A percentile compares a stretch with the other conserved stretches of the same genome.
phyloP scores from a whole-genome alignment of 2,113 vertebrate genomes.

The Eulacestoma nigropectus region DNA sequence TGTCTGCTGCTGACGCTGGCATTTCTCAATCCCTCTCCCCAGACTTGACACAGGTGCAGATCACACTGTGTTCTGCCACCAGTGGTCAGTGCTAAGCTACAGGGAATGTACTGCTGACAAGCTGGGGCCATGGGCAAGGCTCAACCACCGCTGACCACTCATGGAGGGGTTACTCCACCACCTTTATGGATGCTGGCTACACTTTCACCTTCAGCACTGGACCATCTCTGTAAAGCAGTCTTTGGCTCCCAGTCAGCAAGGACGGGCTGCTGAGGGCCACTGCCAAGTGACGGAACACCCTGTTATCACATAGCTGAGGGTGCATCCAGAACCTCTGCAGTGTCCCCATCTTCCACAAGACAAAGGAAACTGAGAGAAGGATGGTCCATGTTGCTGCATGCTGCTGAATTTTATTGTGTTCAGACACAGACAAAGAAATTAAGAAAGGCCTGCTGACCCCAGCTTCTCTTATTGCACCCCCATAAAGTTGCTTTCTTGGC shows the following conservation, averaged over 20 bases:
- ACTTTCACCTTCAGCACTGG: background rate
- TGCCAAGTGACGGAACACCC: background rate
- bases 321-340: background rate
- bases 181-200: rapidly evolving
- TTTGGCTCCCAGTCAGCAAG: background rate
- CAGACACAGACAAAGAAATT: background rate
- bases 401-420: background rate
- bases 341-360: background rate
- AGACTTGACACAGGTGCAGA: background rate
- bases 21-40: background rate
- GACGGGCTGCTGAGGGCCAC: background rate
- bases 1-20: background rate
- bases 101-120: background rate
- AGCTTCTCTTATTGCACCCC: background rate
- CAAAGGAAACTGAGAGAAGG: background rate
- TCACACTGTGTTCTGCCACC: background rate
- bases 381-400: background rate
- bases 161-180: background rate
- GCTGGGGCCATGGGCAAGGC: rapidly evolving
- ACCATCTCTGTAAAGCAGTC: background rate
- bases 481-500: background rate
- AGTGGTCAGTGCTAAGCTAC: background rate
- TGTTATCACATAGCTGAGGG: background rate
- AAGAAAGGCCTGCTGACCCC: background rate
- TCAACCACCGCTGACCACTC: rapidly evolving